Base-by-base conservation (phyloP, 1,140 invertebrate species). In the Megathymus violae region DNA sequence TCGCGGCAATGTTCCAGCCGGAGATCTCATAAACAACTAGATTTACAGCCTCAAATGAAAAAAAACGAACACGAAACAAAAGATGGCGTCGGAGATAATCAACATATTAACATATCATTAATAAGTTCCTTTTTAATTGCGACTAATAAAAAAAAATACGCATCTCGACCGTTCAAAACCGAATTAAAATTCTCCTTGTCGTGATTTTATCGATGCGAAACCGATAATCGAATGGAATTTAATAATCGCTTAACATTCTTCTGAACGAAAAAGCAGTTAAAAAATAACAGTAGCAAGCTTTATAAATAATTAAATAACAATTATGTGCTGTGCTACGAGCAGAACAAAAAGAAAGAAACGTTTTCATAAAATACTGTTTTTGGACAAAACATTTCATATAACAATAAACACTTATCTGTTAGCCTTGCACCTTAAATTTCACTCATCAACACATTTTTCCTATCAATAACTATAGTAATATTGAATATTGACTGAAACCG, bases 1-100 rank as follows among this genome's bases (percentile, higher is more conserved):
- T 80, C n/a, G n/a, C 40, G 6, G 17, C 61, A 58, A 38, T 67
- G 54, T 60, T 65, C 38, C 59, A 16, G 38, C 22, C 25, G 41
- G 34, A 54, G 19, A 59, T 50, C 56, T 74, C 64, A 54, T 80
- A 80, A 80, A 80, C 58, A 71, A 71, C 64, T 74, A 80, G 69
- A 74, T 77, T 77, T 77, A 77, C 59, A 64, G 51, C 19, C 36
- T 44, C 62, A 36, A 67, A 40, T 19, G 11, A 15, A 14, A 14
- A 64, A 69, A 67, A 67, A 63, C 11, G 27, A 38, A 51, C 9
- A 64, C 67, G 64, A 64, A 69, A 64, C 56, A 40, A 48, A 63
- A 69, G 76, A 81, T 81, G 61, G 71, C 72, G 72, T 72, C 51
- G 58, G 25, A 47, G 74, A 81, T 79, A 78, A 71, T 14, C 46